phyloP scores from a whole-genome alignment of 2,113 vertebrate species.

The Girardinichthys multiradiatus region DNA sequence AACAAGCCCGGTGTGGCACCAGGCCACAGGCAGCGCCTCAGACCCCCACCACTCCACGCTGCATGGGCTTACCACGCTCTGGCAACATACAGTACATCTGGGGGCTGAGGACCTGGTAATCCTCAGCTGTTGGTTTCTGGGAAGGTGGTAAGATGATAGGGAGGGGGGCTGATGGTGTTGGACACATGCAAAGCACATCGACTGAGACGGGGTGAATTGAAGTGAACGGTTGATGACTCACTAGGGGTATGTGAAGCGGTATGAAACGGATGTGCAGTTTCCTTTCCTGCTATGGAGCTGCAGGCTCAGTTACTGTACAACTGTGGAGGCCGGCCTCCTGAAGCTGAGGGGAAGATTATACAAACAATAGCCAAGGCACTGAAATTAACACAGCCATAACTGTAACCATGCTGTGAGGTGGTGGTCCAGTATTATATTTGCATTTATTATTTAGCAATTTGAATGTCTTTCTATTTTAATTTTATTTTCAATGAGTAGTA shows the following conservation, averaged over 20 bases:
- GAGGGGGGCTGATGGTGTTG: slow-evolving; percentile 6
- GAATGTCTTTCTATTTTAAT: neutral
- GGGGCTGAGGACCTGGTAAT: slow-evolving; percentile 42
- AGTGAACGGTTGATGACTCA: slow-evolving; percentile 35
- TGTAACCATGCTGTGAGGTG: fast-evolving
- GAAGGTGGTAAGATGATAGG: neutral
- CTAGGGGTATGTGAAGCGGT: slow-evolving; percentile 13
- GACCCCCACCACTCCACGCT: slow-evolving; percentile 44
- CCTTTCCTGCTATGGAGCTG: slow-evolving; percentile 2
- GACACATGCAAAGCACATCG: slow-evolving; percentile 25
- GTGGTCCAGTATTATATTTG: neutral
- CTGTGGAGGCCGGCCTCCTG: slow-evolving; percentile 13
- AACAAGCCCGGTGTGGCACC: slow-evolving; percentile 72
- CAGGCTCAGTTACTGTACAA: slow-evolving; percentile 5
- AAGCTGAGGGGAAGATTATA: slow-evolving; percentile 12
- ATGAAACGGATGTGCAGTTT: slow-evolving; percentile 28
- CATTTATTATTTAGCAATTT: neutral
- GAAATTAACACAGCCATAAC: neutral
- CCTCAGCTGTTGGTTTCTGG: slow-evolving; percentile 22
- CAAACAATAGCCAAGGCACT: neutral
- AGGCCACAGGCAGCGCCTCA: slow-evolving; percentile 59
- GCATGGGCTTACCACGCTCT: slow-evolving; percentile 52
- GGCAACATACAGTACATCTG: slow-evolving; percentile 51
- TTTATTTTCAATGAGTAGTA: too few species aligned
- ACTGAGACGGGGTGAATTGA: slow-evolving; percentile 20